phyloP scores from a whole-genome alignment of 2,888 invertebrate species.

The Patella pellucida region DNA sequence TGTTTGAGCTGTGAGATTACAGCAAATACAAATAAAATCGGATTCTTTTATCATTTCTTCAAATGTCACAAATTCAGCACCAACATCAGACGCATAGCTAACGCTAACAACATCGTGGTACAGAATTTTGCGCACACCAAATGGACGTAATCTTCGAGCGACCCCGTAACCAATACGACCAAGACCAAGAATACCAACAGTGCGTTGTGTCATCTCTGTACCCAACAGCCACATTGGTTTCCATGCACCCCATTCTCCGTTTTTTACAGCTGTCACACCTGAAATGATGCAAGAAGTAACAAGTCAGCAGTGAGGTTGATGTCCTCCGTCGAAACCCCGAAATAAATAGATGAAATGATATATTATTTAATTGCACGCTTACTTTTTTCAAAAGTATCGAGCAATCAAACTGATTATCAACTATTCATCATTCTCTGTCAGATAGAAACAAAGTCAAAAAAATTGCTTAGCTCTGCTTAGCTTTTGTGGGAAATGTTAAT shows the following conservation, averaged over 20 bases:
- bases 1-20: constrained; percentile 84
- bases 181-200: constrained; percentile 75
- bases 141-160: constrained; percentile 54
- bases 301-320: too few species aligned
- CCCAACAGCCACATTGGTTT: constrained; percentile 93
- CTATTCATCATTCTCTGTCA: too few species aligned
- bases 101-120: constrained; percentile 52
- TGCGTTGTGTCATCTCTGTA: constrained; percentile 81
- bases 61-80: constrained; percentile 80
- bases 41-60: constrained; percentile 81
- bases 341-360: too few species aligned
- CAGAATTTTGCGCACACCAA: constrained; percentile 49
- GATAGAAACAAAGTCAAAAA: too few species aligned
- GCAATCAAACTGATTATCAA: too few species aligned
- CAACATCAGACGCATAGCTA: constrained; percentile 73
- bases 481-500: too few species aligned
- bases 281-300: background rate
- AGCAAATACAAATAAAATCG: constrained; percentile 88
- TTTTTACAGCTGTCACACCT: constrained; percentile 69
- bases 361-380: too few species aligned
- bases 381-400: too few species aligned
- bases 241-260: constrained; percentile 90
- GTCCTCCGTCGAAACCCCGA: too few species aligned
- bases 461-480: too few species aligned
- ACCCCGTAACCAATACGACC: constrained; percentile 69